Percentiles rank a stretch among this genome's conserved stretches.
Evolutionary conservation across 1,140 invertebrate species (phyloP).

Genomic region (Lithobius niger): DNA sequence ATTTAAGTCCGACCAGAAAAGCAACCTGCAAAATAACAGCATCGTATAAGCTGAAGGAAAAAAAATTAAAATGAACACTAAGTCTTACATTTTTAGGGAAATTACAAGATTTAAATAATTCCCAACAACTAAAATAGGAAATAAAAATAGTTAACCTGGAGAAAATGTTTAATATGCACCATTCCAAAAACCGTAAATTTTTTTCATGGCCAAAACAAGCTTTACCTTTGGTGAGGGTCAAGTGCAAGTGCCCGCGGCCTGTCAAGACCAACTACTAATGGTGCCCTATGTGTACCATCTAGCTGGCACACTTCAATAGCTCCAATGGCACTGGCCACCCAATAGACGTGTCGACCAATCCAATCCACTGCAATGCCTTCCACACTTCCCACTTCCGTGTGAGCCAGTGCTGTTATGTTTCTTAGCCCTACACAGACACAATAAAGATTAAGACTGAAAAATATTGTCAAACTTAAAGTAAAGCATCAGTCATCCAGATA

Average conservation of each 20-base stretch:
- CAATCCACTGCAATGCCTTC: not conserved
- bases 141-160: not conserved
- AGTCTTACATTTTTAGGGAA: not conserved
- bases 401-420: no score
- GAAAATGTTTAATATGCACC: not conserved
- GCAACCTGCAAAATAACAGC: not conserved
- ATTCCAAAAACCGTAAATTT: not conserved
- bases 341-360: not conserved
- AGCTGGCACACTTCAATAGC: not conserved
- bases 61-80: not conserved
- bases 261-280: not conserved
- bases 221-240: not conserved
- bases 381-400: constrained; percentile 13
- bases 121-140: not conserved
- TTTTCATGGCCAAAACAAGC: not conserved
- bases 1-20: not conserved
- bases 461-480: no score
- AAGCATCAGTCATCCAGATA: no score
- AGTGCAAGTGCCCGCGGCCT: not conserved
- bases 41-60: not conserved
- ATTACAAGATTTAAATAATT: not conserved
- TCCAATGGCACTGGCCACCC: not conserved
- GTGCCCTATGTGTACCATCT: not conserved
- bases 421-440: no score
- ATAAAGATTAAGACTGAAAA: no score